Base-by-base conservation (phyloP, 2,797 vertebrate species). In the Octomys mimax region DNA sequence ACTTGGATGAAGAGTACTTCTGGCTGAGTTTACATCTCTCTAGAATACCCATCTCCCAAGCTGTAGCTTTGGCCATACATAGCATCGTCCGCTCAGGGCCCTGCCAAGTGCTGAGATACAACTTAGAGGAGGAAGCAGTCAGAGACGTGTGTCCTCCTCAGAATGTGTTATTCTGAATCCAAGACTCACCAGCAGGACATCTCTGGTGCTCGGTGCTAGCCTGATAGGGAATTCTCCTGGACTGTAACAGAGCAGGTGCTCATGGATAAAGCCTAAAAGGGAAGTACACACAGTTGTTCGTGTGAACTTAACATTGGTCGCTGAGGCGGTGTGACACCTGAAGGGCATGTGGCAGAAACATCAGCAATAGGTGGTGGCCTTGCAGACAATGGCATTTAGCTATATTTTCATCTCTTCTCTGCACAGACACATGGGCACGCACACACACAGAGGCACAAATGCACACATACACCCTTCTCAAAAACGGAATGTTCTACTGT, bases 11-110 rank as follows among this genome's bases (percentile, higher is more conserved):
- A 93, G 39, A 68, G 18, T 49, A 57, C 70, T 85, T 92, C 26
- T 0, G 9, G 59, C 24, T 80, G 21, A 79, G 91, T 94, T 90
- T 96, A n/a, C 57, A 28, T 95, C 92, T 92, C 73, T 95, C 75
- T 93, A 26, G 79, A 92, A 71, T 93, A 73, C 73, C 71, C 71
- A 9, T 84, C 92, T 93, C 54, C 21, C 12, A 46, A 68, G 66
- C 59, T 89, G 18, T 59, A 90, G 28, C 26, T 19, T 62, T 81
- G 66, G 75, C 87, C 91, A 39, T 2, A 49, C 16, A 92, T 89
- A 68, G 21, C 64, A 87, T 83, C 28, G 31, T 78, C 73, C 83
- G 33, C 54, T 89, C 1, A 62, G 26, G 71, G 21, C 19, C 36
- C 52, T 66, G 59, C 19, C 31, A 68, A 70, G 28, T 70, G 4